A percentile compares a stretch with the other conserved stretches of the same genome.
Conservation (phyloP, 2,797 vertebrate genomes). For the Crocidura indochinensis region DNA sequence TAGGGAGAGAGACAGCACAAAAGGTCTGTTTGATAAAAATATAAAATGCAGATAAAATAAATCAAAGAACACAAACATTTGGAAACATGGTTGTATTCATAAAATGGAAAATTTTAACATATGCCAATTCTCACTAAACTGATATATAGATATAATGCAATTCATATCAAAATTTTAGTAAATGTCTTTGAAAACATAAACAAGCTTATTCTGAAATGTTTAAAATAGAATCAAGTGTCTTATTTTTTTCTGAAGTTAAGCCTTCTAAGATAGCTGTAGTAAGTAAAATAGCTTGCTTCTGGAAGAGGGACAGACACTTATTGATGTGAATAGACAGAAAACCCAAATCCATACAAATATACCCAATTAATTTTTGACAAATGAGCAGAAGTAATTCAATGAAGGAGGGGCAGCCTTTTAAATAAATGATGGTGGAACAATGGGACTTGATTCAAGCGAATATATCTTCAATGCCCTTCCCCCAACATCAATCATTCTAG, state of each 20-base stretch:
- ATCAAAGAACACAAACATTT: conserved; percentile 32
- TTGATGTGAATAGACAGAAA: conserved; percentile 28
- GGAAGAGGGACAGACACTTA: neutral
- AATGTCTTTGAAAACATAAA: conserved; percentile 58
- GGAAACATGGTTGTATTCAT: neutral
- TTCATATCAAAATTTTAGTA: conserved; percentile 63
- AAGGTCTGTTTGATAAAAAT: conserved; percentile 12
- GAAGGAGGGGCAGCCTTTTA: neutral
- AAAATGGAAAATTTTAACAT: neutral
- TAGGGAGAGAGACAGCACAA: too few species aligned
- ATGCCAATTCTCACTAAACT: conserved; percentile 53
- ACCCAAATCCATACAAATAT: conserved; percentile 59
- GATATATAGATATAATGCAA: conserved; percentile 46
- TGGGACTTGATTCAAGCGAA: conserved; percentile 4
- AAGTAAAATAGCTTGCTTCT: neutral
- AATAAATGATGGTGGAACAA: neutral
- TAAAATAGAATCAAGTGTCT: conserved; percentile 32
- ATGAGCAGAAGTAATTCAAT: conserved; percentile 58
- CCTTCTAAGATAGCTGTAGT: conserved; percentile 13
- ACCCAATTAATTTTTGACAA: conserved; percentile 49
- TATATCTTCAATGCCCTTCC: neutral
- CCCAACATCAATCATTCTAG: conserved; percentile 9
- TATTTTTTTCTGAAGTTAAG: conserved; percentile 26
- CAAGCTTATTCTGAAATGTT: neutral
- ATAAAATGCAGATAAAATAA: conserved; percentile 62